phyloP scores from a whole-genome alignment of 2,888 invertebrate species.

The Xanthia icteritia region DNA sequence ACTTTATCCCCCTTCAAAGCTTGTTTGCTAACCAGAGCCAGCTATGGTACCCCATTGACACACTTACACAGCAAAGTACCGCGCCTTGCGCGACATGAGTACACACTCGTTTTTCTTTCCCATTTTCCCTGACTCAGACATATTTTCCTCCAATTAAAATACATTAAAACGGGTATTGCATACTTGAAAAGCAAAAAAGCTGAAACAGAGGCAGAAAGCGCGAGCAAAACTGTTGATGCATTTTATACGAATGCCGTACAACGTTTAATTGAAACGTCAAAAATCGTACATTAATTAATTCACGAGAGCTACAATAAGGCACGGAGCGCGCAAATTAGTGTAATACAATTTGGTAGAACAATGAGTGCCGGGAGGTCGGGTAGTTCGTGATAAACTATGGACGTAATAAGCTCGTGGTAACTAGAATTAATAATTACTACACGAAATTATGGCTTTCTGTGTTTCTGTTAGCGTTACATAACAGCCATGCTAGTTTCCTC shows the following conservation, averaged over 20 bases:
- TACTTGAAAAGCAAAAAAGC: slow-evolving; percentile 42
- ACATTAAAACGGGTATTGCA: slow-evolving; percentile 25
- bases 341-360: slow-evolving; percentile 59
- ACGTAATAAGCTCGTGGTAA: slow-evolving; percentile 58
- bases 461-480: slow-evolving; percentile 30
- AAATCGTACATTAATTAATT: slow-evolving; percentile 63
- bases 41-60: slow-evolving; percentile 49
- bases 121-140: slow-evolving; percentile 18
- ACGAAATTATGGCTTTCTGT: slow-evolving; percentile 43
- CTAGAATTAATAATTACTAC: slow-evolving; percentile 63
- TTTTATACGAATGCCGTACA: slow-evolving; percentile 43
- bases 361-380: slow-evolving; percentile 54
- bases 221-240: slow-evolving; percentile 52
- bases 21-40: slow-evolving; percentile 47
- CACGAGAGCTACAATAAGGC: slow-evolving; percentile 54
- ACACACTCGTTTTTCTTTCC: slow-evolving; percentile 51
- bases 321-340: slow-evolving; percentile 54
- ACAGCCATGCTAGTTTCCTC: slow-evolving; percentile 11
- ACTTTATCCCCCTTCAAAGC: slow-evolving; percentile 19
- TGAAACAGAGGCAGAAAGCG: slow-evolving; percentile 37
- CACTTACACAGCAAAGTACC: slow-evolving; percentile 45
- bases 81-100: slow-evolving; percentile 36
- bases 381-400: slow-evolving; percentile 59
- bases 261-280: slow-evolving; percentile 65
- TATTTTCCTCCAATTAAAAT: slow-evolving; percentile 39